Base-by-base conservation (phyloP, 2,113 vertebrate species). In the Cephalopholis sonnerati region DNA sequence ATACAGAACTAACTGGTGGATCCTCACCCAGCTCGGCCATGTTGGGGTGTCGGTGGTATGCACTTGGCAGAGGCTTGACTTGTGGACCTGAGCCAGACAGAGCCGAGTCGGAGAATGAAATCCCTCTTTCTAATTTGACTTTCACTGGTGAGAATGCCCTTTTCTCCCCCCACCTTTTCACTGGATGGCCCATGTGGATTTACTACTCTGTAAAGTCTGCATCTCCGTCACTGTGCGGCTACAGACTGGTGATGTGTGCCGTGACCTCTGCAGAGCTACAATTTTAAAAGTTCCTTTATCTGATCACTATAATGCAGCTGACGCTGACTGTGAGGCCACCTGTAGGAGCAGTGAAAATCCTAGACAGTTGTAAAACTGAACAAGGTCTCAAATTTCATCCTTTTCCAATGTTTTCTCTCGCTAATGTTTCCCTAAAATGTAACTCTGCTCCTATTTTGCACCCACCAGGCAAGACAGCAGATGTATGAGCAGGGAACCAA, bases 101-200 rank as follows among this genome's bases (percentile, higher is more conserved):
- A 80, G 70, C 41, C 7, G 74, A 78, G 86, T 57, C 66, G 27
- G 51, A 85, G 77, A 71, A 75, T 79, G 69, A 93, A 85, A 89
- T 83, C 29, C 64, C 59, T 72, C 82, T 85, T 71, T 89, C 77
- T 87, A 68, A 77, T 83, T 82, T 92, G 86, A 93, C 91, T 92
- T 92, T 90, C 84, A 76, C 88, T 88, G 78, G 67, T 83, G 88
- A 87, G 90, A 91, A 85, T 87, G 83, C 67, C 89, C 79, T 54
- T 54, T 74, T 92, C 85, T 82, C 82, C 87, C 83, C 74, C 67
- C 81, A 90, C 79, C 75, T 86, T 69, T 78, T 62, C 77, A 69
- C 67, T 16, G 8, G 77, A 44, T 11, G 25, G 61, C 71, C 66
- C 58, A 0, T 44, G 62, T 32, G 57, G 89, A 92, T 92, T 92